A percentile compares a stretch with the other conserved stretches of the same genome.
Conservation (phyloP, 2,113 vertebrate species). For the Plecotus auritus region DNA sequence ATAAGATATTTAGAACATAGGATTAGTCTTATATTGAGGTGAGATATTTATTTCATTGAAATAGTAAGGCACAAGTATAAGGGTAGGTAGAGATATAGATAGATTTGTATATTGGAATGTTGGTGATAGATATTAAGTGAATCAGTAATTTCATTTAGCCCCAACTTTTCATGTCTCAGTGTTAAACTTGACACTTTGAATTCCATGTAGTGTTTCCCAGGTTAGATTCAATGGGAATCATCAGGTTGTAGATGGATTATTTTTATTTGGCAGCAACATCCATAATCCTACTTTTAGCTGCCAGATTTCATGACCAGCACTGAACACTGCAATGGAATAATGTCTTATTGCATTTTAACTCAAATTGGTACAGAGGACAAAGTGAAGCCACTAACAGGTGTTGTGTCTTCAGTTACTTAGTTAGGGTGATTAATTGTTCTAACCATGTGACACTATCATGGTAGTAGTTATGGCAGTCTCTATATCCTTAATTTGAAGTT, state of each 20-base stretch:
- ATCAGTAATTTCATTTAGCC: conserved; percentile 1
- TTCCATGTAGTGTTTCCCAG: not conserved
- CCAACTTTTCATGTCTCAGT: not conserved
- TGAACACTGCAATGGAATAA: not conserved
- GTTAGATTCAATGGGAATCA: not conserved
- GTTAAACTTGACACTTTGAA: conserved; percentile 1
- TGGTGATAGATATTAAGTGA: not conserved
- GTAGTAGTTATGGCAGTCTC: not conserved
- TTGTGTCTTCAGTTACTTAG: conserved; percentile 39
- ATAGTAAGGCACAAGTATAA: not conserved
- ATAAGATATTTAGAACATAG: not conserved
- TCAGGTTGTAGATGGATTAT: not conserved
- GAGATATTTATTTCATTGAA: not conserved
- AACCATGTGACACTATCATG: not conserved
- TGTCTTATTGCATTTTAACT: not conserved
- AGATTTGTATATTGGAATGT: not conserved
- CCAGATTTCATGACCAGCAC: not conserved
- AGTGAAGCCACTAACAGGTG: not conserved
- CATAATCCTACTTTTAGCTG: not conserved
- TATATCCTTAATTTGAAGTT: not conserved
- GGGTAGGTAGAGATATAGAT: not conserved
- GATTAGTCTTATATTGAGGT: not conserved
- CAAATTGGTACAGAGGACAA: not conserved
- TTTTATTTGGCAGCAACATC: conserved; percentile 12
- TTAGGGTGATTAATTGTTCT: not conserved